phyloP scores from a whole-genome alignment of 2,797 vertebrate species.

The Urophycis tenuis region DNA sequence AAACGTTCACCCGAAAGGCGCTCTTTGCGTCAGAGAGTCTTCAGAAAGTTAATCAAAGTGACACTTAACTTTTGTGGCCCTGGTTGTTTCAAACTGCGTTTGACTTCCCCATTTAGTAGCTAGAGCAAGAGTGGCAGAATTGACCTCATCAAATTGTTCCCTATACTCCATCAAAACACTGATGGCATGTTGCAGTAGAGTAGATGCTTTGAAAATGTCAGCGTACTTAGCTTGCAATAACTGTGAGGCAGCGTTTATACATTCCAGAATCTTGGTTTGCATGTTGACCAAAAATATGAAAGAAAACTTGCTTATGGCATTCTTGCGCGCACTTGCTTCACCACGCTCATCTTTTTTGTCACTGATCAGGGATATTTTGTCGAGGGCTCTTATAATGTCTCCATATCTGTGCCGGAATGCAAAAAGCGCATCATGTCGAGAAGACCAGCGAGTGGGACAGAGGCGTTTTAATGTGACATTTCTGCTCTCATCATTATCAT shows the following conservation, averaged over 20 bases:
- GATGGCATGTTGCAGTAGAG: constrained; percentile 15
- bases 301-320: constrained; percentile 19
- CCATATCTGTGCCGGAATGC: constrained; percentile 23
- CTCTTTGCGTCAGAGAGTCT: background rate
- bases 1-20: constrained; percentile 10
- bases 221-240: background rate
- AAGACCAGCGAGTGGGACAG: too few species aligned
- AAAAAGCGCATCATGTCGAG: constrained; percentile 8
- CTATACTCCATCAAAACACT: constrained; percentile 18
- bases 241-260: constrained; percentile 11
- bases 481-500: too few species aligned
- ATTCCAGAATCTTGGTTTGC: constrained; percentile 22
- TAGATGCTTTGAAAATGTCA: constrained; percentile 17
- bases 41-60: background rate
- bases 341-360: constrained; percentile 7
- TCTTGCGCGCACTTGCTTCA: background rate
- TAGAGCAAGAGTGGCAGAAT: constrained; percentile 6
- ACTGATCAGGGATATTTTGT: constrained; percentile 8
- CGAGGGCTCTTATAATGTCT: constrained; percentile 13
- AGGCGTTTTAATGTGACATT: too few species aligned
- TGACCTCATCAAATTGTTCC: constrained; percentile 10
- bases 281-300: constrained; percentile 25
- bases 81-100: too few species aligned
- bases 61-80: too few species aligned
- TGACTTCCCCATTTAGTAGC: too few species aligned